Evolutionary conservation across 2,888 invertebrate species (phyloP).

Genomic region (Hypsopygia costalis): DNA sequence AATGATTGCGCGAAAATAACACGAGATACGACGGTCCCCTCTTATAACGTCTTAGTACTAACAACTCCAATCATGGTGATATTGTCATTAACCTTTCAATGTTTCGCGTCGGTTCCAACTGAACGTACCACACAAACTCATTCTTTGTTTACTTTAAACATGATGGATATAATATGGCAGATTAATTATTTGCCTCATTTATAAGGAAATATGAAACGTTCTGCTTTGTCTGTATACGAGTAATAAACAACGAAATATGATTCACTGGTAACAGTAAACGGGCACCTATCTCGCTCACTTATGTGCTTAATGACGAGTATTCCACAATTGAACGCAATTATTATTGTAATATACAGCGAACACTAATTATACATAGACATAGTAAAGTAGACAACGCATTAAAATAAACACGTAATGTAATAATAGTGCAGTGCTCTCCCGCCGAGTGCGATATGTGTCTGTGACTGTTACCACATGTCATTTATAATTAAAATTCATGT

Average conservation of each 20-base stretch:
- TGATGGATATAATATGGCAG: not conserved
- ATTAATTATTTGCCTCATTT: not conserved
- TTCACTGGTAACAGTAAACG: constrained; percentile 47
- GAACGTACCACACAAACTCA: constrained; percentile 14
- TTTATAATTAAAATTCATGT: not conserved
- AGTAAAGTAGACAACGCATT: constrained; percentile 25
- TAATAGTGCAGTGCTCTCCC: constrained; percentile 52
- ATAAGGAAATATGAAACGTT: constrained; percentile 8
- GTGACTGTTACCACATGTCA: constrained; percentile 18
- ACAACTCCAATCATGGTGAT: constrained; percentile 49
- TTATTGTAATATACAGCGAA: constrained; percentile 11
- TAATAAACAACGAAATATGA: constrained; percentile 50
- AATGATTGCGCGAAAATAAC: constrained; percentile 78
- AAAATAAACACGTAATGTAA: constrained; percentile 26
- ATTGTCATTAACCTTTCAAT: constrained; percentile 60
- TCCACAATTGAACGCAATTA: constrained; percentile 27
- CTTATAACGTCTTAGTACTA: constrained; percentile 48
- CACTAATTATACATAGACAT: not conserved
- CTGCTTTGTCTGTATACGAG: constrained; percentile 26
- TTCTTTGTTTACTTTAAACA: constrained; percentile 4
- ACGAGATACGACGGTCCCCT: constrained; percentile 60
- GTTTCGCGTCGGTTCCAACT: constrained; percentile 28
- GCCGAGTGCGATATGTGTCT: constrained; percentile 44
- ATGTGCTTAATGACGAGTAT: constrained; percentile 49
- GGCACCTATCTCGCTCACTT: constrained; percentile 28